Base-by-base conservation (phyloP, 2,888 invertebrate genomes). In the Cecidostiba fungosa region DNA sequence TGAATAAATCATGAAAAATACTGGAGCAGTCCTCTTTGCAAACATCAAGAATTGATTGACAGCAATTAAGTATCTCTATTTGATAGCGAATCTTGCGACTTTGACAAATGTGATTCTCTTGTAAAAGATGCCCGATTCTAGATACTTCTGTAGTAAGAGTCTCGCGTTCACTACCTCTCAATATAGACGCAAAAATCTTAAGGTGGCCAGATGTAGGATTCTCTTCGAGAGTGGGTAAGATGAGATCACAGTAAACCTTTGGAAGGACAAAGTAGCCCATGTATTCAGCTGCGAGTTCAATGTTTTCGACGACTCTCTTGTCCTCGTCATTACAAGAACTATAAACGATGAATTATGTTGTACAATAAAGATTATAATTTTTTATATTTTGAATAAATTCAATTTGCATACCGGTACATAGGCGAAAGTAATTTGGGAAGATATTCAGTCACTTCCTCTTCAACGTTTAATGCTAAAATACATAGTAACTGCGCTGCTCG, bases 261-360 rank as follows among this genome's bases (percentile, higher is more conserved):
- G 96, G 95, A 0, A 94, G 94, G 73, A 97, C 96, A 93, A 98
- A 98, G 90, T 96, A 96, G 16, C 97, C 97, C 88, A 97, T 95
- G 77, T 97, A 94, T 91, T 96, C 95, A 0, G 96, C 95, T 2
- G 96, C 95, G 76, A 95, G 95, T 90, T 96, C 94, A 62, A 96
- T 95, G 90, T 95, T 95, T 91, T 95, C 94, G 0, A 94, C 92
- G 23, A 96, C 95, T 87, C 95, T 94, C 12, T 93, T 90, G 89
- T 97, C 96, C 74, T 96, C 96, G 91, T 97, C 97, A 23, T 94
- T 93, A 39, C 95, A 95, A 0, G 96, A 96, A 59, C 95, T 94
- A 80, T 92, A 93, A 90, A 94, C 89, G 82, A 69, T 47, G 0
- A 77, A 26, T 26, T 69, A 23, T 32, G n/a, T 12, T 47, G 2